Conservation (phyloP, 1,140 invertebrate genomes). For the Listronotus oregonensis region DNA sequence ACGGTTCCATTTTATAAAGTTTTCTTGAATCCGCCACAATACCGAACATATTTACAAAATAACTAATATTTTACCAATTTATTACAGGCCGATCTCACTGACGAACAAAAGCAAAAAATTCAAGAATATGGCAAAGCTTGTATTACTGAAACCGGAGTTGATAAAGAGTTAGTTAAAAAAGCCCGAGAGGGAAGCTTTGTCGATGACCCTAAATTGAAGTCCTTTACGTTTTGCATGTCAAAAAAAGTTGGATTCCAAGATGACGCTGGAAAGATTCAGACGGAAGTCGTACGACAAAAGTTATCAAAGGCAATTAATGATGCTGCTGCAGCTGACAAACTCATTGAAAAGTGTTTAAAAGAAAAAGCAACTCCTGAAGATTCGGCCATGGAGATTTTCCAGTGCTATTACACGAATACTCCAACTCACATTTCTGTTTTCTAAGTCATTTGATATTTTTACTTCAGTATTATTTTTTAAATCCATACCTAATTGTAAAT, state of each 20-base stretch:
- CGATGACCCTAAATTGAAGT: conserved; percentile 56
- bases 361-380: conserved; percentile 25
- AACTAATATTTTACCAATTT: background rate
- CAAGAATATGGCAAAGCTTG: conserved; percentile 20
- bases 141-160: conserved; percentile 22
- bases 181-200: conserved; percentile 39
- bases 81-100: conserved; percentile 34
- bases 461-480: no score
- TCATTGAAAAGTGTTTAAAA: conserved; percentile 19
- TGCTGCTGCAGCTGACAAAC: conserved; percentile 10
- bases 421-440: conserved; percentile 27
- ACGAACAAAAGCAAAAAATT: conserved; percentile 37
- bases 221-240: conserved; percentile 57
- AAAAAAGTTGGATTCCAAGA: conserved; percentile 55
- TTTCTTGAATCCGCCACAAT: no score
- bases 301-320: conserved; percentile 53
- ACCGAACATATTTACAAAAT: no score
- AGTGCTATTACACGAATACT: conserved; percentile 37
- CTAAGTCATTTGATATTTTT: background rate
- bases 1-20: no score
- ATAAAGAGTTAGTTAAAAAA: conserved; percentile 23
- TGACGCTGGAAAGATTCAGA: conserved; percentile 54
- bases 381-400: conserved; percentile 29
- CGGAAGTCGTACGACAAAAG: conserved; percentile 55
- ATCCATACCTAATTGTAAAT: no score